Base-by-base conservation (phyloP, 2,113 vertebrate species). In the Thomomys bottae region DNA sequence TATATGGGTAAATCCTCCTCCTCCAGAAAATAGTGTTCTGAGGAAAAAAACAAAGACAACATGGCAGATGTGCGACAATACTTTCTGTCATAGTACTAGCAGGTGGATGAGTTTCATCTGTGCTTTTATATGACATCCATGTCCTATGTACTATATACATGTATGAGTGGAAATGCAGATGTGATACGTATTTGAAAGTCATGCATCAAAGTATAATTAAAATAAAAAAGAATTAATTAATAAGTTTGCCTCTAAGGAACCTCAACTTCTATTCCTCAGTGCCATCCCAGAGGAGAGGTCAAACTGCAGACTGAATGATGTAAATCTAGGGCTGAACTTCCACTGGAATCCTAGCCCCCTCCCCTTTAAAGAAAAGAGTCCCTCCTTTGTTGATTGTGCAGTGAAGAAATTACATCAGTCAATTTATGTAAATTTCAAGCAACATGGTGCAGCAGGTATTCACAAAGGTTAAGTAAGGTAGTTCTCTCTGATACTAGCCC, bases 381-480 rank as follows among this genome's bases (percentile, higher is more conserved):
- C 63, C 14, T 85, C n/a, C 20, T 0, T 78, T 38, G 9, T 8
- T 78, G 3, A 0, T 36, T 49, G 23, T 83, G 18, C 2, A 64
- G n/a, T 67, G 9, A 54, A 20, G n/a, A 24, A 15, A 36, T 28
- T 63, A 72, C 76, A 70, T 80, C 34, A 78, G 8, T 82, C 38
- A 68, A 82, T 40, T 8, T 30, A 88, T 73, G 57, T 15, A 77
- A 91, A 95, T 23, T 7, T 32, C 15, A 54, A 94, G 66, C 8
- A 86, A 24, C 2, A 45, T 40, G 10, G 73, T 73, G n/a, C 64
- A 79, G 17, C 30, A 75, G 83, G 30, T 59, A 8, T 84, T 79
- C 40, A 76, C 42, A 67, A 85, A 64, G 3, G 2, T 70, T 28
- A 78, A 38, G 18, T 61, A 32, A 40, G 28, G 76, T 63, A 42